phyloP scores from a whole-genome alignment of 2,797 vertebrate species.

The Bradypodion pumilum region DNA sequence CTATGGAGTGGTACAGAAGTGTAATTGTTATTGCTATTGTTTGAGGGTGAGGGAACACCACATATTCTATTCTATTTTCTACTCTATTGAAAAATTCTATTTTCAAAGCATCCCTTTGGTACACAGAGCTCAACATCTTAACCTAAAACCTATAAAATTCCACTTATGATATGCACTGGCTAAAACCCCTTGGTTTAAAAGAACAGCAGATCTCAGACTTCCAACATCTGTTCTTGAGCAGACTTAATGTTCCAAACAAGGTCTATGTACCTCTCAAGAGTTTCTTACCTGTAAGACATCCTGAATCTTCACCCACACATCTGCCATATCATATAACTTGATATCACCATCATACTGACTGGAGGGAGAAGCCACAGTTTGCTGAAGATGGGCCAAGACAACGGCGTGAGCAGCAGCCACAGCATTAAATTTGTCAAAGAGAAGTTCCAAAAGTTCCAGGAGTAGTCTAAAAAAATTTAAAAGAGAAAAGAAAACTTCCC shows the following conservation, averaged over 20 bases:
- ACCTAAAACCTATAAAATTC: not conserved
- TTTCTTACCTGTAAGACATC: conserved; percentile 90
- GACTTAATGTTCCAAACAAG: not conserved
- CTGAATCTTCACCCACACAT: conserved; percentile 98
- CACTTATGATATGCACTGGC: not conserved
- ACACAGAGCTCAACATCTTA: not conserved
- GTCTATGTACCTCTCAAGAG: accelerated
- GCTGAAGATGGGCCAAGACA: conserved; percentile 89
- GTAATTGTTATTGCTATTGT: not conserved
- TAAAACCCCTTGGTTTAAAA: conserved; percentile 20
- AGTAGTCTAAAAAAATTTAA: conserved; percentile 80
- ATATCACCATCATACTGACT: conserved; percentile 84
- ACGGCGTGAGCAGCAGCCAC: conserved; percentile 91
- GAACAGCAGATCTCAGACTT: not conserved
- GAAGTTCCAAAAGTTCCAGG: conserved; percentile 91
- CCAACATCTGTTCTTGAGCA: not conserved
- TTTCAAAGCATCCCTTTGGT: not conserved
- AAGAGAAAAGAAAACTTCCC: not conserved
- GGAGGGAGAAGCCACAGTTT: conserved; percentile 79
- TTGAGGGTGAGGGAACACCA: not conserved
- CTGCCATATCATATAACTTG: conserved; percentile 97
- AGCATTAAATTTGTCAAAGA: conserved; percentile 97
- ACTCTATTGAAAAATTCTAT: no score
- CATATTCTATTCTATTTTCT: not conserved
- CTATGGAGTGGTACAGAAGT: no score